Conservation (phyloP, 2,113 vertebrate species). For the Hippocampus comes region DNA sequence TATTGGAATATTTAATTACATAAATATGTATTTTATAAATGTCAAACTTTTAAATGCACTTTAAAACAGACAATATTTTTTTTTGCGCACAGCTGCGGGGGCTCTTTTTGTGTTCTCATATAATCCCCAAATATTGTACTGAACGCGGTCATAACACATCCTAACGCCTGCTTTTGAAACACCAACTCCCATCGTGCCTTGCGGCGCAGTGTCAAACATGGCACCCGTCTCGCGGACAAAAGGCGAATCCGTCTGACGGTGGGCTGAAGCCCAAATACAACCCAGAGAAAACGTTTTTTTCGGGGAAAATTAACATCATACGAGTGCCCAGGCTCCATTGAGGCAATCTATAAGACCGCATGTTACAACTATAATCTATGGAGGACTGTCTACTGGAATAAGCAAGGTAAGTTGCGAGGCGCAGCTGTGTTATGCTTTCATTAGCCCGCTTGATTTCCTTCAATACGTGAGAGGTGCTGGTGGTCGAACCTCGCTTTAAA, state of each 20-base stretch:
- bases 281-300: constrained; percentile 60
- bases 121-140: not conserved
- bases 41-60: not conserved
- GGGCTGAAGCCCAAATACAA: constrained; percentile 71
- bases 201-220: constrained; percentile 74
- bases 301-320: constrained; percentile 52
- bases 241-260: constrained; percentile 73
- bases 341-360: constrained; percentile 34
- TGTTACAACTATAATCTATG: constrained; percentile 55
- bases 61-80: not conserved
- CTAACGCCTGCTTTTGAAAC: constrained; percentile 35
- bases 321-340: constrained; percentile 39
- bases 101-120: not conserved
- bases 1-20: not conserved
- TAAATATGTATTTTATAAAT: not conserved
- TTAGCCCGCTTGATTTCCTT: constrained; percentile 41
- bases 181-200: constrained; percentile 71
- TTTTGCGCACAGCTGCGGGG: not conserved
- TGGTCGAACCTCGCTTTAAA: constrained; percentile 42
- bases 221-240: constrained; percentile 79
- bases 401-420: constrained; percentile 64
- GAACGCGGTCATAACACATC: not conserved
- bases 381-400: constrained; percentile 67
- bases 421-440: constrained; percentile 30
- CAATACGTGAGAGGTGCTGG: not conserved